Evolutionary conservation across 2,113 vertebrate genomes (phyloP), one percentile per base, ranked within the genome.

Genomic region (Spheniscus mendiculus): DNA sequence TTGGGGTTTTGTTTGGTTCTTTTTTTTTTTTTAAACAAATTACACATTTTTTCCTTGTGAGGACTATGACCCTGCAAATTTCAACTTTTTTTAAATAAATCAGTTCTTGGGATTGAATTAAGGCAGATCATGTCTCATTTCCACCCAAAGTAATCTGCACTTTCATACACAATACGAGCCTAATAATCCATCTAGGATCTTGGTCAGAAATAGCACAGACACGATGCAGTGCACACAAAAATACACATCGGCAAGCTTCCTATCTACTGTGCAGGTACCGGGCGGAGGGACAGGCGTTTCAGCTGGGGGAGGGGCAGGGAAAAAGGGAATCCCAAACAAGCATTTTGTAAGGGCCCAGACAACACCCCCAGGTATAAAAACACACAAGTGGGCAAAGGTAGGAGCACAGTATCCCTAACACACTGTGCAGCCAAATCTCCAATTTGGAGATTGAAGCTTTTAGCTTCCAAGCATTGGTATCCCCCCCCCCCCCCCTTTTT

Each of bases 1-100:
- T 59, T 90, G 84, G 34, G 25, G 73, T 15, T 63, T 91, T 95
- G 73, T 91, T 94, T 71, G 15, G 87, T 47, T 5, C 6, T 4
- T 27, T 72, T 63, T 56, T 19, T 50, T 91, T 40, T 89, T 52
- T 77, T 29, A 40, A 47, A 21, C 2, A 45, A 92, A 53, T 44
- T 52, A 63, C 32, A 62, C 70, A 76, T 95, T 95, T 82, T 93
- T 93, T 94, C 56, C 63, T 84, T n/a, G 47, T 89, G 80, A 45
- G 52, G 25, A 91, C 80, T 83, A 50, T 44, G 66, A 90, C 79
- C 81, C 52, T 66, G 26, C 29, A 83, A 83, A 29, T 59, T 89
- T 89, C 38, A 87, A 23, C 30, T 21, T 79, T 58, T 70, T 76
- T 55, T 23, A 4, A 81, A 58, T 69, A 84, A 56, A 79, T 89